Evolutionary conservation across 2,888 invertebrate species (phyloP).

Genomic region (Cremastobaeus sp.): DNA sequence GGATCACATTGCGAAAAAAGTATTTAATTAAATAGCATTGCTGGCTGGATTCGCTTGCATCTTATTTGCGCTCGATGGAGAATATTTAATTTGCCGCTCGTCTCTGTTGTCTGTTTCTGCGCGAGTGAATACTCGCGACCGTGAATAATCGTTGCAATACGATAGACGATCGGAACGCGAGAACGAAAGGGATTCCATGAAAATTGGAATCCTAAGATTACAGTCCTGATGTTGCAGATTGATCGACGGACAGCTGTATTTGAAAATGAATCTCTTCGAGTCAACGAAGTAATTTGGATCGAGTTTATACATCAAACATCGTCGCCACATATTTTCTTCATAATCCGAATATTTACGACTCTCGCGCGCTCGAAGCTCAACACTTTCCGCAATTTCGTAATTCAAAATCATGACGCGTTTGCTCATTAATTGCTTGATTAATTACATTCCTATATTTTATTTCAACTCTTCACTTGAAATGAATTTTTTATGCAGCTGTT

Average conservation of each 20-base stretch:
- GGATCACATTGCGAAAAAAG: slow-evolving; percentile 31
- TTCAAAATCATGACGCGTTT: no score
- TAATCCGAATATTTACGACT: no score
- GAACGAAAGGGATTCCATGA: slow-evolving; percentile 66
- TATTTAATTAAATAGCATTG: slow-evolving; percentile 52
- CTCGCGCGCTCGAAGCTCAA: no score
- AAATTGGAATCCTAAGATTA: slow-evolving; percentile 69
- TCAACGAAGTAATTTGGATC: slow-evolving; percentile 49
- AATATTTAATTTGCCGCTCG: slow-evolving; percentile 55
- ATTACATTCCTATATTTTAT: no score
- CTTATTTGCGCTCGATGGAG: slow-evolving; percentile 51
- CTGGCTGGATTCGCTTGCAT: slow-evolving; percentile 25
- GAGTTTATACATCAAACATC: slow-evolving; percentile 28
- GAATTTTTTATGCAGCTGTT: no score
- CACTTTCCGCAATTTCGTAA: no score
- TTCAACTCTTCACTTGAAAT: no score
- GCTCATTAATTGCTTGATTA: no score
- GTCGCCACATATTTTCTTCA: slow-evolving; percentile 28
- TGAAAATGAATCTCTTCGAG: slow-evolving; percentile 47
- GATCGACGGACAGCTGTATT: slow-evolving; percentile 52
- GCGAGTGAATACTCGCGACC: slow-evolving; percentile 61
- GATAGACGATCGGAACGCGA: slow-evolving; percentile 60
- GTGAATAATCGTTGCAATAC: slow-evolving; percentile 63
- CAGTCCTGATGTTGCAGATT: slow-evolving; percentile 47
- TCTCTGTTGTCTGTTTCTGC: slow-evolving; percentile 57